Evolutionary conservation across 2,797 vertebrate genomes (phyloP).

Genomic region (Gobionotothen gibberifrons): DNA sequence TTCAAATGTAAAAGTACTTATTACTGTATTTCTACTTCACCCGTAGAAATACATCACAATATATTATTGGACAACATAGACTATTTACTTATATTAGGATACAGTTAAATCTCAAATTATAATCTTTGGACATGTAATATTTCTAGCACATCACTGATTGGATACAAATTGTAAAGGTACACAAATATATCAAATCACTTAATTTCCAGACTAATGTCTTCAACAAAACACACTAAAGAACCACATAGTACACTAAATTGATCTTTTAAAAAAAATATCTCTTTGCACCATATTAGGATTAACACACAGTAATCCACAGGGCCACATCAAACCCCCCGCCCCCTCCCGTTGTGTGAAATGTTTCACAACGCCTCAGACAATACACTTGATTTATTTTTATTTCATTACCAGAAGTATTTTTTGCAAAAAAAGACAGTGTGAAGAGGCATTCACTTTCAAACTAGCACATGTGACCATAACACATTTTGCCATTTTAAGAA

Average conservation of each 20-base stretch:
- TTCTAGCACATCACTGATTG: background rate
- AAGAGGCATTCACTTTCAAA: conserved; percentile 12
- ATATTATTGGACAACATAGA: background rate
- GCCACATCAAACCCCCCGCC: conserved; percentile 1
- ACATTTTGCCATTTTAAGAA: background rate
- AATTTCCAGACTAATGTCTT: background rate
- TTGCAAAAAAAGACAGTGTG: background rate
- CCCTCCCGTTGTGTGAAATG: conserved; percentile 1
- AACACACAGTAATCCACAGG: background rate
- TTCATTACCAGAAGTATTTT: conserved; percentile 4
- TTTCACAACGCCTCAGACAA: conserved; percentile 40
- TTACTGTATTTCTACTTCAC: background rate
- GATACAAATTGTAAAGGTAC: background rate
- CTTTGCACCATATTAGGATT: conserved; percentile 1
- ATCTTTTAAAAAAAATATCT: background rate
- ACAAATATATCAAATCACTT: too few relatives aligned
- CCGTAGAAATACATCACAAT: background rate
- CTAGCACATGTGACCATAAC: conserved; percentile 10
- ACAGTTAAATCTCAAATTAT: background rate
- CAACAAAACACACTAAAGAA: background rate
- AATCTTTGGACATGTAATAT: background rate
- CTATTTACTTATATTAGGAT: background rate
- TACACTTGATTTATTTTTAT: conserved; percentile 29
- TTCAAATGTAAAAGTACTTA: background rate
- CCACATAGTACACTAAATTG: background rate